These are phyloP conservation scores for Tiaroga cobitis DNA, from an alignment of 2,797 vertebrate species.

Conservation along the genomic window DNA sequence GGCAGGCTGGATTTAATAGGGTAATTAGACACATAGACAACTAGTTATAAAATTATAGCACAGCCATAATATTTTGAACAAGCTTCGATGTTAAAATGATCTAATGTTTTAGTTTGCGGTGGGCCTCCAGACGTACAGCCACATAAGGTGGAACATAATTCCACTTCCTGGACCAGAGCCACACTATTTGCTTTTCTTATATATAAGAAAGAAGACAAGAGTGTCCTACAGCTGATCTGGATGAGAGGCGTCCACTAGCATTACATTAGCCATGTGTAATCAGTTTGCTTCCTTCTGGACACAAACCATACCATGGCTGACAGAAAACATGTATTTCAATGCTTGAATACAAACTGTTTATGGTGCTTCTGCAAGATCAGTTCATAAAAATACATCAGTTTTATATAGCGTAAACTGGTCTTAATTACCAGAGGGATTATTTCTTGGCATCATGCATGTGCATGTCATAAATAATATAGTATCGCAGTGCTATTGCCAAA, in stretches of 20 bases:
- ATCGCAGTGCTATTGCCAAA: not conserved
- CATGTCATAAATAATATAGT: constrained; percentile 25
- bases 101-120: not conserved
- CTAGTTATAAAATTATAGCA: constrained; percentile 18
- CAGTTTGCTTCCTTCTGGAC: constrained; percentile 25
- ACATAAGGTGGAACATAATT: constrained; percentile 24
- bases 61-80: constrained; percentile 23
- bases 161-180: constrained; percentile 66
- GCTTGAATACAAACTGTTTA: constrained; percentile 39
- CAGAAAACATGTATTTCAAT: constrained; percentile 29
- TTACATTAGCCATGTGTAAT: constrained; percentile 39
- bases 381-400: constrained; percentile 36
- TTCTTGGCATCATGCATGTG: constrained; percentile 20
- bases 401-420: constrained; percentile 19
- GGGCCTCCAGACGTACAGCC: not conserved
- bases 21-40: constrained; percentile 24
- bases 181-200: constrained; percentile 41
- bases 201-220: constrained; percentile 34
- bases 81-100: constrained; percentile 7
- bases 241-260: constrained; percentile 19
- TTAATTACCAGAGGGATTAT: constrained; percentile 27
- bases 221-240: constrained; percentile 33
- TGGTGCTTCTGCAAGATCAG: constrained; percentile 16
- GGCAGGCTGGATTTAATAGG: constrained; percentile 7
- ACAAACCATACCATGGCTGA: constrained; percentile 30